Evolutionary conservation across 2,888 invertebrate species (phyloP), one percentile per base, ranked within the genome.

Genomic region (Heteropelma amictum): DNA sequence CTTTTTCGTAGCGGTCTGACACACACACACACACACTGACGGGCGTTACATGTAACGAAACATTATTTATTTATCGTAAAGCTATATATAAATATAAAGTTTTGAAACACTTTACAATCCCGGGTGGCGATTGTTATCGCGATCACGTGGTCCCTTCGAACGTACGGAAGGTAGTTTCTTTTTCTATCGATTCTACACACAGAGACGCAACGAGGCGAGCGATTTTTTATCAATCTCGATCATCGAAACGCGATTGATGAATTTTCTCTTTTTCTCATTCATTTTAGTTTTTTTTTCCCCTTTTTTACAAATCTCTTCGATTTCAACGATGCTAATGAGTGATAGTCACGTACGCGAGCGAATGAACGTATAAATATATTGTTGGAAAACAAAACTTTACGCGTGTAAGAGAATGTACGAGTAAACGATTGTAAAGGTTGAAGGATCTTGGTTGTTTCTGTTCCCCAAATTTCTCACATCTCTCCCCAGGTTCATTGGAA

Each of bases 391-490:
- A 35, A 53, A 75, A 54, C 26, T 70, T 45, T 67, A 49, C 47
- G 54, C 30, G 42, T 78, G 77, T 68, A 76, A 65, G 73, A 71
- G 33, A 26, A 73, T 76, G 67, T 67, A 70, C 49, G 60, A 76
- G 64, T 65, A 76, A 76, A 78, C 35, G 72, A 74, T 69, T 74
- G 64, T 78, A 77, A 74, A 63, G 72, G 69, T 72, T 72, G 45
- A 17, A 21, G 10, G 8, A 42, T 49, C 12, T 38, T 14, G 5
- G 23, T 45, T 23, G 38, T 23, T 54, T 53, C n/a, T 58, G 38
- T 19, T 33, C 56, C 21, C 0, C 33, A 7, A 17, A 38, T 40
- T 26, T 14, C 53, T 40, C 47, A 21, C 28, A 69, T 77, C 72
- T 72, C 23, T 12, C 21, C 3, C 47, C 47, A 23, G 23, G 23